phyloP scores from a whole-genome alignment of 2,113 vertebrate genomes.

The Mixornis gularis region DNA sequence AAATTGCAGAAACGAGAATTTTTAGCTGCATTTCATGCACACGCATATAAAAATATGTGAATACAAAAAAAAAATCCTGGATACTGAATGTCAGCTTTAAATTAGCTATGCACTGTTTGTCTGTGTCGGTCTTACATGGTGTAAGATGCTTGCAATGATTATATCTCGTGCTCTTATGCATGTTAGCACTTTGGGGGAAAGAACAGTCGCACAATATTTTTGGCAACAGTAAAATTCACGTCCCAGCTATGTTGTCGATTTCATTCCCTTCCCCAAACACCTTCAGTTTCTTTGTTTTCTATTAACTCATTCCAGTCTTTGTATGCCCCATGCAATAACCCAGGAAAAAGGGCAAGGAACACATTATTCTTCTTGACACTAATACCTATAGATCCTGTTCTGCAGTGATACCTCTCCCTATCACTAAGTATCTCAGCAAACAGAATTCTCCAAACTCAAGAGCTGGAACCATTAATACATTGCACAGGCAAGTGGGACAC shows the following conservation, averaged over 20 bases:
- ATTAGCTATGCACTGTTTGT: background rate
- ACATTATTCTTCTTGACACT: slow-evolving; percentile 72
- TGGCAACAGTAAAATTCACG: background rate
- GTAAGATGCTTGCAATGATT: background rate
- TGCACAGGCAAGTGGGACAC: slow-evolving; percentile 11
- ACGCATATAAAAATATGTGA: background rate
- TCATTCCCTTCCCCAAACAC: background rate
- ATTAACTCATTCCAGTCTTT: slow-evolving; percentile 58
- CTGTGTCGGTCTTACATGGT: background rate
- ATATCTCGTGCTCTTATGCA: background rate
- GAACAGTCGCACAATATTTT: background rate
- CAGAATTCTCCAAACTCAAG: slow-evolving; percentile 49
- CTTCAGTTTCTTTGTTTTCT: slow-evolving; percentile 64
- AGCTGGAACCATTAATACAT: slow-evolving; percentile 44
- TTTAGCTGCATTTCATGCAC: slow-evolving; percentile 1
- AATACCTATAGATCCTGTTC: slow-evolving; percentile 63
- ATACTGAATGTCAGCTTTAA: background rate
- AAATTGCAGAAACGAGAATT: background rate
- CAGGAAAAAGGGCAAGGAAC: slow-evolving; percentile 67
- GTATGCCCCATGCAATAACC: slow-evolving; percentile 63
- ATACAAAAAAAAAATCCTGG: background rate
- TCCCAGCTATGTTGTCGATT: background rate
- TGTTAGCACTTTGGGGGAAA: slow-evolving; percentile 6
- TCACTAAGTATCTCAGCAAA: slow-evolving; percentile 46
- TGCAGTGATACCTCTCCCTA: slow-evolving; percentile 44